Evolutionary conservation across 2,113 vertebrate species (phyloP), one percentile per base, ranked within the genome.

Genomic region (Canis aureus): DNA sequence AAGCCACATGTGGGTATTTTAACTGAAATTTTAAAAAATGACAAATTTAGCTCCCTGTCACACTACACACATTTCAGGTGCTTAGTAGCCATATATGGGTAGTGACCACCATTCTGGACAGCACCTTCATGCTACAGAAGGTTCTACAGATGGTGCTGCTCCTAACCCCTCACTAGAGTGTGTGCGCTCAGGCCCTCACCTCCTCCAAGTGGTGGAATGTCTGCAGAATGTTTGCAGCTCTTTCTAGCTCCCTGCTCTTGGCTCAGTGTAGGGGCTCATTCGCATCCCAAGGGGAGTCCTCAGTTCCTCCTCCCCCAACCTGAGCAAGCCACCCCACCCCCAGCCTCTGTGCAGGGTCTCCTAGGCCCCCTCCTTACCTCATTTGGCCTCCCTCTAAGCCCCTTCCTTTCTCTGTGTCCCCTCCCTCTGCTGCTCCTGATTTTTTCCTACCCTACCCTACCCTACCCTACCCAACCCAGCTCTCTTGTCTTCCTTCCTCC

Each of bases 161-260:
- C 91, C 67, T 29, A 9, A 17, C 3, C 8, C 13, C 25, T 64
- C 53, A 1, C 5, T 2, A 12, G 22, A 10, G 38, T 0, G 15
- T 0, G 8, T 0, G 4, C 12, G 29, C 60, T 15, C 2, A 27
- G 0, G 67, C 35, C 55, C 23, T 17, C 15, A 0, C 10, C 23
- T 22, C 51, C n/a, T 3, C 5, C 8, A 22, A 11, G 19, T 2
- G 10, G 38, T 11, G 23, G 25, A 43, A 43, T 43, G 43, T 43
- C 43, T 43, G 43, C 43, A 43, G 43, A 43, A 59, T 12, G 6
- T 20, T 17, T 38, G 73, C 15, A 9, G 67, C 57, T 55, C 82
- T 64, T 20, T 11, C 38, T 0, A 2, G n/a, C n/a, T n/a, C 87
- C 32, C 1, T 2, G 60, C 60, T 8, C 29, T 7, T 5, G 3